Evolutionary conservation across 2,888 invertebrate species (phyloP).

Genomic region (Lutraria lutraria): DNA sequence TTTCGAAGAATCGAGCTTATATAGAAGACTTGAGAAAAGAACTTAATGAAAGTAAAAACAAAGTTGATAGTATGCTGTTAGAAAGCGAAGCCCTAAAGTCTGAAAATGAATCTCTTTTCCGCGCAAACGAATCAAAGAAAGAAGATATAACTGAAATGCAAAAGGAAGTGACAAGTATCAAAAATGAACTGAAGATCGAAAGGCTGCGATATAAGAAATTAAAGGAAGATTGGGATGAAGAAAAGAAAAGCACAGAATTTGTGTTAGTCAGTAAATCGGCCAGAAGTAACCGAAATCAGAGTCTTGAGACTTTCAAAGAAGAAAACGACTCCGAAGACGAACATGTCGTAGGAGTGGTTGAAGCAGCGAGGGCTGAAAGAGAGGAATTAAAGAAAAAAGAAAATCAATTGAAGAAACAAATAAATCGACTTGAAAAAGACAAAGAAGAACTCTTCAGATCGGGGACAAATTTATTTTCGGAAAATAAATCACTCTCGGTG

Average conservation of each 20-base stretch:
- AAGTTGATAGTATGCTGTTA: conserved; percentile 56
- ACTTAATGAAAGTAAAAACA: conserved; percentile 50
- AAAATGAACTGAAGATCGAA: conserved; percentile 57
- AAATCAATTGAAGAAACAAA: conserved; percentile 52
- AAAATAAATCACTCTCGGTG: conserved; percentile 61
- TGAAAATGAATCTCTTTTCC: conserved; percentile 69
- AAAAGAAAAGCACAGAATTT: conserved; percentile 65
- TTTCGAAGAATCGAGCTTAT: conserved; percentile 53
- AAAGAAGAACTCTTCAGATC: conserved; percentile 68
- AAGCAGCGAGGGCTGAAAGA: conserved; percentile 59
- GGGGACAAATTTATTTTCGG: conserved; percentile 62
- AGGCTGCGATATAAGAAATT: conserved; percentile 54
- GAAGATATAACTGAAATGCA: conserved; percentile 62
- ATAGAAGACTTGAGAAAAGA: conserved; percentile 59
- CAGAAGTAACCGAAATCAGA: conserved; percentile 4
- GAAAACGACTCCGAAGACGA: conserved; percentile 68
- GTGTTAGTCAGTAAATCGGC: conserved; percentile 66
- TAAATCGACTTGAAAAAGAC: conserved; percentile 63
- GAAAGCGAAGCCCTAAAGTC: conserved; percentile 69
- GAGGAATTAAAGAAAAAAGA: conserved; percentile 57
- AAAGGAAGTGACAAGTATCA: conserved; percentile 57
- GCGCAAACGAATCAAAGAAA: conserved; percentile 68
- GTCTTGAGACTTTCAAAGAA: conserved; percentile 44
- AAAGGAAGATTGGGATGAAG: conserved; percentile 63
- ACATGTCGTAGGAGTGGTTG: conserved; percentile 60